Conservation (phyloP, 2,888 invertebrate species). For the Chrysolina americana region DNA sequence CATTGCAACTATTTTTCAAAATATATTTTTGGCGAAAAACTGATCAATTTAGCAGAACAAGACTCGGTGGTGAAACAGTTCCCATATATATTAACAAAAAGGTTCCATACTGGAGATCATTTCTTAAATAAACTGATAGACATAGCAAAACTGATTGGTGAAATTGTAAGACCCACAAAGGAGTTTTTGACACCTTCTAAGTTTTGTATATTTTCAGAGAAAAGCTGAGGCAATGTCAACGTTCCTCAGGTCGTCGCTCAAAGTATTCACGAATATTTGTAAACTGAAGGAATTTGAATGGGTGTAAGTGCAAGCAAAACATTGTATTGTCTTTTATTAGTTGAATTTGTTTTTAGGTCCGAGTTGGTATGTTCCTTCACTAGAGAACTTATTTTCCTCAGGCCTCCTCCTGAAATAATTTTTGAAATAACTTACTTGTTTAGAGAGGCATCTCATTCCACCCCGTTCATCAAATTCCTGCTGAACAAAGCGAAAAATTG, state of each 20-base stretch:
- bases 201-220: conserved; percentile 52
- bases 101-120: conserved; percentile 39
- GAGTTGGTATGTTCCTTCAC: conserved; percentile 49
- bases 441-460: conserved; percentile 52
- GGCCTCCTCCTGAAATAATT: conserved; percentile 50
- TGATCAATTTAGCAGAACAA: conserved; percentile 29
- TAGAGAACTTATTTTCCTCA: conserved; percentile 53
- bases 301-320: conserved; percentile 45
- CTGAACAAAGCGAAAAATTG: conserved; percentile 52
- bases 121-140: conserved; percentile 51
- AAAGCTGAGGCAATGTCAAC: conserved; percentile 50
- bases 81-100: conserved; percentile 36
- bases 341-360: conserved; percentile 40
- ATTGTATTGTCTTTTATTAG: conserved; percentile 9
- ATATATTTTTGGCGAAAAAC: conserved; percentile 39
- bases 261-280: conserved; percentile 53
- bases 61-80: conserved; percentile 29
- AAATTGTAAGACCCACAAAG: conserved; percentile 53
- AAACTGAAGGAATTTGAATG: conserved; percentile 41
- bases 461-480: conserved; percentile 54
- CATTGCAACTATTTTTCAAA: conserved; percentile 52
- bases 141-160: conserved; percentile 53
- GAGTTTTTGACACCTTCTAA: not conserved
- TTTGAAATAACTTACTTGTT: conserved; percentile 52
- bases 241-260: conserved; percentile 52